These are phyloP conservation scores for Agelaius tricolor DNA, from an alignment of 2,113 vertebrate genomes.

Conservation along the genomic window DNA sequence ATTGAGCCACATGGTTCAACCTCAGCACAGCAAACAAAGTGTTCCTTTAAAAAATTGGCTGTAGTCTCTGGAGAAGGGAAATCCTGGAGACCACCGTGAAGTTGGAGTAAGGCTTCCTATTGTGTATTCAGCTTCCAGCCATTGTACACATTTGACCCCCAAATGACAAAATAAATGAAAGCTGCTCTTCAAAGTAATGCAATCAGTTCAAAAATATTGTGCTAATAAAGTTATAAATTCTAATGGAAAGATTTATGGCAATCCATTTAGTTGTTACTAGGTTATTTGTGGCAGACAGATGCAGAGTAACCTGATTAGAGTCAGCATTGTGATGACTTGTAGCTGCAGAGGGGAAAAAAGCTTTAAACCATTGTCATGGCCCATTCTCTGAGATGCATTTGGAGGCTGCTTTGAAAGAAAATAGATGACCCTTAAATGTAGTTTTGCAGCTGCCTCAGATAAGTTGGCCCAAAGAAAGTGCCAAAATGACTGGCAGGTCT, in stretches of 20 bases:
- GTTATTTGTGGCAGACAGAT: conserved; percentile 89
- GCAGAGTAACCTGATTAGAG: conserved; percentile 83
- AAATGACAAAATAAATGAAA: conserved; percentile 84
- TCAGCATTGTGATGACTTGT: conserved; percentile 79
- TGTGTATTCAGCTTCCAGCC: conserved; percentile 58
- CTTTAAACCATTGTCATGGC: conserved; percentile 71
- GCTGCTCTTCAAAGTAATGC: conserved; percentile 84
- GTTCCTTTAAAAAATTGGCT: not conserved
- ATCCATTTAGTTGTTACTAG: conserved; percentile 82
- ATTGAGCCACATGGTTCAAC: not conserved
- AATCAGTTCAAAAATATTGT: conserved; percentile 85
- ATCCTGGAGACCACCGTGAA: not conserved
- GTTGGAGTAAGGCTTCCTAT: conserved; percentile 31
- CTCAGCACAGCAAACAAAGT: not conserved
- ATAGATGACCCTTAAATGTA: conserved; percentile 44
- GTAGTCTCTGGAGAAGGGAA: not conserved
- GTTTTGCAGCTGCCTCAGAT: conserved; percentile 58
- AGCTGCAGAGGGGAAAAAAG: conserved; percentile 73
- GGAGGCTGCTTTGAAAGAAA: conserved; percentile 70
- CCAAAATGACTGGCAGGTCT: conserved; percentile 12
- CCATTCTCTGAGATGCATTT: conserved; percentile 69
- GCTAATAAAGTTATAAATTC: conserved; percentile 88
- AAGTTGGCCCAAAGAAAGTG: not conserved
- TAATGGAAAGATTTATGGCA: conserved; percentile 91
- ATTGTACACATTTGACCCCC: conserved; percentile 79